Evolutionary conservation across 2,888 invertebrate genomes (phyloP), one percentile per base, ranked within the genome.

Genomic region (Lithophane socia): DNA sequence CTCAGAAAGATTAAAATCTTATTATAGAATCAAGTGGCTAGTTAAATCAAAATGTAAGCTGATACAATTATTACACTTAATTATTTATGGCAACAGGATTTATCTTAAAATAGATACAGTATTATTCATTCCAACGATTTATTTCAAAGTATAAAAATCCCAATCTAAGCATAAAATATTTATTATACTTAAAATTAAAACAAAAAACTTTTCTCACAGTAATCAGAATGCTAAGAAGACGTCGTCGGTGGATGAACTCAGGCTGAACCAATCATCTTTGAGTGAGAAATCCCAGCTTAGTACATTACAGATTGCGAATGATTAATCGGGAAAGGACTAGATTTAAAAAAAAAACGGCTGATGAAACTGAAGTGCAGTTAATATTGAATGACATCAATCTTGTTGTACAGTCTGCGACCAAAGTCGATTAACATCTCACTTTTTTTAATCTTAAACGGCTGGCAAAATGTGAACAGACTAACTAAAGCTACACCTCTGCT

Each of bases 301-400:
- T 44, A 61, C 58, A 24, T 66, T 69, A 66, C 49, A 74, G 18
- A 77, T 68, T 58, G 37, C 52, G 66, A 72, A 79, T 69, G 79
- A 86, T 86, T 77, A 82, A 84, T 76, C 49, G 47, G 66, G 56
- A 56, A n/a, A n/a, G n/a, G 21, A 64, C 66, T 56, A 74, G 54
- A 49, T 69, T n/a, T 0, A 37, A 56, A 65, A 69, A 60, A 64
- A 74, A 75, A 56, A 61, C 5, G 16, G 24, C 24, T 24, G 1
- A 47, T n/a, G 10, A 47, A 77, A 58, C 5, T 56, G 2, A 49
- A 58, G 16, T 42, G 47, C 37, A 49, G 10, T 37, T 60, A n/a
- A 29, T 60, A 58, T 42, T 49, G 7, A 65, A 67, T 60, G n/a
- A 16, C n/a, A 42, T 52, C 16, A 52, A 67, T 67, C 56, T 29